A percentile compares a stretch with the other conserved stretches of the same genome.
These are phyloP conservation scores for Aleiodes sp. DNA, from an alignment of 1,140 invertebrate species.

Conservation along the genomic window DNA sequence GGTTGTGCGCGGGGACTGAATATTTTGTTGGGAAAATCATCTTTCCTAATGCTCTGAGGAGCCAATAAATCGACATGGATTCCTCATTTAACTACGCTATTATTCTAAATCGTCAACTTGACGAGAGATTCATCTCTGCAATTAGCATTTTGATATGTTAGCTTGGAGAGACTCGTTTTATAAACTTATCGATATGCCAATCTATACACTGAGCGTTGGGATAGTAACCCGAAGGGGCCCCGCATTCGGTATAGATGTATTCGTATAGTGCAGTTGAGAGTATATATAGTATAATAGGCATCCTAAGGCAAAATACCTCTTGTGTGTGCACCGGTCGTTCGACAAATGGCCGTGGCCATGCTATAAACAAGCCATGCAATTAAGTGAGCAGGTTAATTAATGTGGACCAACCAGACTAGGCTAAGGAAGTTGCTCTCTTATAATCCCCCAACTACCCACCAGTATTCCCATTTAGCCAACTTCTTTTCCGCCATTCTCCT, in stretches of 20 bases:
- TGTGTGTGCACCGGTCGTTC: conserved; percentile 6
- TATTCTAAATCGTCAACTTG: too few species aligned
- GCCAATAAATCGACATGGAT: too few species aligned
- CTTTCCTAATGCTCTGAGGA: too few species aligned
- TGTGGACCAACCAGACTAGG: conserved; percentile 50
- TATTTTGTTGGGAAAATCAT: too few species aligned
- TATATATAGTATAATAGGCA: conserved; percentile 2
- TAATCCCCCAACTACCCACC: not conserved
- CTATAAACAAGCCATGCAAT: conserved; percentile 56
- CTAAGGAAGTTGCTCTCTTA: conserved; percentile 26
- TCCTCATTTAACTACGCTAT: too few species aligned
- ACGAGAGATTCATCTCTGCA: not conserved
- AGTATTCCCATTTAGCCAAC: not conserved
- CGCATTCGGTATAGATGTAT: not conserved
- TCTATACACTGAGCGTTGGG: too few species aligned
- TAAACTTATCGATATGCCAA: conserved; percentile 11
- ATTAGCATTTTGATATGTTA: not conserved
- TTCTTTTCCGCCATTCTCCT: not conserved
- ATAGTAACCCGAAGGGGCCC: too few species aligned
- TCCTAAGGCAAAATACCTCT: not conserved
- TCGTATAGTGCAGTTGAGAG: too few species aligned
- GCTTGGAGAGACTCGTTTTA: not conserved
- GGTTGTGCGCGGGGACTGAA: too few species aligned
- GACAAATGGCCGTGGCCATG: conserved; percentile 53
- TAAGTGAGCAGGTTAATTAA: conserved; percentile 57